Evolutionary conservation across 2,888 invertebrate genomes (phyloP), one percentile per base, ranked within the genome.

Genomic region (Hypselothyrea guttata): DNA sequence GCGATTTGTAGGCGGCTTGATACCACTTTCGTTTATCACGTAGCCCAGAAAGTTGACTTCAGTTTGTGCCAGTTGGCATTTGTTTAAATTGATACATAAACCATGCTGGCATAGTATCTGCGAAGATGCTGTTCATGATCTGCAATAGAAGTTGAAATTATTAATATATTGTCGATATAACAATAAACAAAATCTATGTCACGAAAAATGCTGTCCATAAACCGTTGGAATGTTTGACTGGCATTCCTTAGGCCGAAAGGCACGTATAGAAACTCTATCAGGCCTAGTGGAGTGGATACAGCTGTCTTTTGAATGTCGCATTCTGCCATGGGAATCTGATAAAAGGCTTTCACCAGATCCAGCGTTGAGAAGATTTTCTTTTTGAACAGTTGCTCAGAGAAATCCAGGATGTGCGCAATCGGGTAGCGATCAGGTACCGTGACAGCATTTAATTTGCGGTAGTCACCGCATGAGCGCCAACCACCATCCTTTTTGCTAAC

Each of bases 351-450:
- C 4, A 31, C 38, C 12, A 63, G 34, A 13, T 63, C 70, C 2
- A 58, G 46, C 3, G 46, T 48, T 13, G 51, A 51, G 45, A 61
- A 62, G 5, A 62, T 38, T n/a, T n/a, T 51, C 11, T 40, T 54
- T 0, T 45, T 54, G 11, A 51, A 18, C 1, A 65, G 45, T 5
- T 41, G 57, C 16, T 34, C 47, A 2, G 47, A 16, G 11, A 61
- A 58, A 38, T 89, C 87, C 5, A 86, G 78, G 1, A 89, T 71
- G 27, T 86, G 78, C 0, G 85, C 73, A 1, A 88, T 61, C 0
- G 89, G 88, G 52, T 88, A 89, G 2, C 79, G 44, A 61, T 90
- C 88, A 0, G 87, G 86, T 0, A 82, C 51, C 0, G 88, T 90
- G 0, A 46, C 45, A 0, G 64, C 49, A 40, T 88, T 89, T 0